Evolutionary conservation across 1,140 invertebrate genomes (phyloP), one percentile per base, ranked within the genome.

Genomic region (Brachystomella parvula): DNA sequence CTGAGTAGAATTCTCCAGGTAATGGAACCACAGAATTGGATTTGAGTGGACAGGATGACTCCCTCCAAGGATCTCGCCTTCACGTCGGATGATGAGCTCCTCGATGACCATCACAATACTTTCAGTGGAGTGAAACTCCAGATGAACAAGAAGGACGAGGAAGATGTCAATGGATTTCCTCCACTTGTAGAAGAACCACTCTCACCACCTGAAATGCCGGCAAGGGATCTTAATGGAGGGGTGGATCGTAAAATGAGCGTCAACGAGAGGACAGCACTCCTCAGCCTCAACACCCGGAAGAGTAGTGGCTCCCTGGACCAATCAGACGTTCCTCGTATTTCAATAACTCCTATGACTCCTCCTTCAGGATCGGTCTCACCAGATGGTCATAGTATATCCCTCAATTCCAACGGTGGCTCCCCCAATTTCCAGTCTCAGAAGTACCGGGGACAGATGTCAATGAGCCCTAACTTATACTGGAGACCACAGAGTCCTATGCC

Each of bases 401-500:
- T 72, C 15, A 69, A 65, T 33, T 67, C 70, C 26, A 61, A 47
- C 2, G 32, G 35, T 29, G 67, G 53, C 24, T 63, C 70, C n/a
- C 65, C 67, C 49, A 1, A 47, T 6, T 26, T 49, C 29, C 57
- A 58, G 12, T 58, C 58, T 33, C 28, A 59, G 47, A 60, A 59
- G 0, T 63, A 53, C 19, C 30, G 47, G 0, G 58, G 62, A 3
- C 57, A 53, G 57, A 61, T 57, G 31, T 26, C 53, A 1, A 29
- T 47, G 30, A 39, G 12, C 1, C 26, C 30, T 57, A 66, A 67
- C 49, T 15, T 30, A 15, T 69, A 68, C 32, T 66, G 64, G 70
- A 47, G 67, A 53, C 26, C 70, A 19, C 67, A 74, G 58, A 72
- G 68, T 60, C 72, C 72, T 17, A 61, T 72, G 39, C 72, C 70